Evolutionary conservation across 2,113 vertebrate species (phyloP).

Genomic region (Todiramphus saurophagus): DNA sequence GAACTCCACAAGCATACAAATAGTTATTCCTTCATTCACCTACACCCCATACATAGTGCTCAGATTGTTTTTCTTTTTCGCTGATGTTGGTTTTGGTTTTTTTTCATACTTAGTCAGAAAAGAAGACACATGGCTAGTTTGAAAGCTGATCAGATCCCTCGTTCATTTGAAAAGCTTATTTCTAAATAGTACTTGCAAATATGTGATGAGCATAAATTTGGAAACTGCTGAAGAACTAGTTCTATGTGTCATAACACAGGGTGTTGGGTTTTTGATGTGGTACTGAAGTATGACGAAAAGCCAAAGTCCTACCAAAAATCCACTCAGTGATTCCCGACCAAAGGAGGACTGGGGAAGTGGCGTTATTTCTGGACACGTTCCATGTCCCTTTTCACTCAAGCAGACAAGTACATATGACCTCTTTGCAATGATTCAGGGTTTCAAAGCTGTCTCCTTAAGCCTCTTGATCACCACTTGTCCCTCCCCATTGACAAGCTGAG

Average conservation of each 20-base stretch:
- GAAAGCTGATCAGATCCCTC: constrained; percentile 66
- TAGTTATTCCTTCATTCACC: constrained; percentile 39
- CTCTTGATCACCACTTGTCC: constrained; percentile 74
- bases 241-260: constrained; percentile 71
- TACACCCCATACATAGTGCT: background rate
- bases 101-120: constrained; percentile 23
- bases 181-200: constrained; percentile 76
- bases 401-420: constrained; percentile 62
- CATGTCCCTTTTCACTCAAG: constrained; percentile 51
- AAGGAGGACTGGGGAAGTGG: constrained; percentile 39
- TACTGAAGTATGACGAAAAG: constrained; percentile 44
- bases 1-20: constrained; percentile 35
- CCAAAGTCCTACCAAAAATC: constrained; percentile 65
- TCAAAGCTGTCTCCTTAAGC: constrained; percentile 65
- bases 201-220: constrained; percentile 68
- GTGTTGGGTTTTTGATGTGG: constrained; percentile 53
- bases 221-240: constrained; percentile 73
- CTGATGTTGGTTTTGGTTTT: constrained; percentile 49
- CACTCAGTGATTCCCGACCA: constrained; percentile 10
- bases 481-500: constrained; percentile 71
- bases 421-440: constrained; percentile 60
- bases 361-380: constrained; percentile 66
- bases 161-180: constrained; percentile 76
- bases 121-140: constrained; percentile 55
- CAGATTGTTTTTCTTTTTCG: constrained; percentile 49